These are phyloP conservation scores for Lepidocyrtoides sp. DNA, from an alignment of 2,888 invertebrate species.

Conservation along the genomic window DNA sequence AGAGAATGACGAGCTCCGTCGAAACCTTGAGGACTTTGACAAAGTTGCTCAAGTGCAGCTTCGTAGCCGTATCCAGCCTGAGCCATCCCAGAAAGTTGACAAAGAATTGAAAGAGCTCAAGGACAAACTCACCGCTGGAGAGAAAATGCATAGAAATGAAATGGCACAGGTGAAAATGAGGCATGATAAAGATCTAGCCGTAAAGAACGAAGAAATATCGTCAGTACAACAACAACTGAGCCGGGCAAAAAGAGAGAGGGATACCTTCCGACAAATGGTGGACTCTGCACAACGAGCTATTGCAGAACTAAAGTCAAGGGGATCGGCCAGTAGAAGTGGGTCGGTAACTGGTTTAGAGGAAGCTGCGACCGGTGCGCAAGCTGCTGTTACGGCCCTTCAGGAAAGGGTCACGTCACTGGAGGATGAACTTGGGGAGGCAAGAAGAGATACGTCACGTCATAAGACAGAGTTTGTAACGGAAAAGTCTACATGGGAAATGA, in stretches of 20 bases:
- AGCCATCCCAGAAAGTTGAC: conserved; percentile 88
- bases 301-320: conserved; percentile 90
- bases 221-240: conserved; percentile 93
- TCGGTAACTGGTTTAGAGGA: conserved; percentile 90
- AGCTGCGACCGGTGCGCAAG: conserved; percentile 88
- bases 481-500: conserved; percentile 94
- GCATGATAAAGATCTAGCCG: conserved; percentile 94
- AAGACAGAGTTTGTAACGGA: conserved; percentile 97
- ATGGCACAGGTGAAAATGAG: conserved; percentile 93
- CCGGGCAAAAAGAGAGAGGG: conserved; percentile 94
- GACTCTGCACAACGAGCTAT: conserved; percentile 95
- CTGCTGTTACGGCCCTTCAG: conserved; percentile 89
- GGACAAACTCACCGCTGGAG: conserved; percentile 90
- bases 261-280: conserved; percentile 96
- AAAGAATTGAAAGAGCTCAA: conserved; percentile 92
- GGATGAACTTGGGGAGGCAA: conserved; percentile 95
- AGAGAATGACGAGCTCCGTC: conserved; percentile 93
- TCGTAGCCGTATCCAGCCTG: conserved; percentile 77
- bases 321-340: conserved; percentile 86
- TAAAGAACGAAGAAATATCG: conserved; percentile 93
- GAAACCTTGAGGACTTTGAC: conserved; percentile 94
- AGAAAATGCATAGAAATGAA: conserved; percentile 92
- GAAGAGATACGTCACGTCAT: conserved; percentile 93
- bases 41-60: conserved; percentile 93
- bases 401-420: conserved; percentile 95